Percentiles rank a stretch among this genome's conserved stretches.
phyloP scores from a whole-genome alignment of 2,888 invertebrate genomes.

The Leptinotarsa peninsularis region DNA sequence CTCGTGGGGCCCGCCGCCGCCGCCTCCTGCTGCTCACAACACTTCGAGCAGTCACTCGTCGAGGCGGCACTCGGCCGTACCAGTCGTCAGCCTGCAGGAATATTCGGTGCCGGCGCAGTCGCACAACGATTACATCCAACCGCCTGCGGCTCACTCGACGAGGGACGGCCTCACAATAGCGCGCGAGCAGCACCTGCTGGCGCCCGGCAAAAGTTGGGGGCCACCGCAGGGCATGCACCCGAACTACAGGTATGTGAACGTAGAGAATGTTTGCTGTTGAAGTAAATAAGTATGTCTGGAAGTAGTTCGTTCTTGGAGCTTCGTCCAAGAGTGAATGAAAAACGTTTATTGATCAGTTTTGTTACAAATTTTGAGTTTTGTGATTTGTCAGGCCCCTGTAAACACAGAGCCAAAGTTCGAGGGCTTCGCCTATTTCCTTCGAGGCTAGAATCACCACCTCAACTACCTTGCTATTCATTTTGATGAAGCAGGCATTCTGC shows the following conservation, averaged over 20 bases:
- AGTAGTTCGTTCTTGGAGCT: too few species aligned
- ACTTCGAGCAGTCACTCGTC: constrained; percentile 64
- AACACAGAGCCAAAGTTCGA: too few species aligned
- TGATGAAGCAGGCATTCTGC: too few species aligned
- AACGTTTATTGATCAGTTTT: too few species aligned
- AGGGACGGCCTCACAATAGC: constrained; percentile 64
- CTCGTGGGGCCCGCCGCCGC: constrained; percentile 69
- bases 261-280: background rate
- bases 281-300: too few species aligned
- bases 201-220: constrained; percentile 67
- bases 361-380: too few species aligned
- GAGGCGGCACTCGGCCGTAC: constrained; percentile 64
- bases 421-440: too few species aligned
- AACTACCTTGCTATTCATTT: too few species aligned
- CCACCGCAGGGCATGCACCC: constrained; percentile 67
- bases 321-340: too few species aligned
- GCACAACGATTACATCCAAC: constrained; percentile 72
- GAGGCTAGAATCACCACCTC: too few species aligned
- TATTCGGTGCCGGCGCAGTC: constrained; percentile 65
- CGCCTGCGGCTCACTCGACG: constrained; percentile 70
- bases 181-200: constrained; percentile 72
- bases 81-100: constrained; percentile 64
- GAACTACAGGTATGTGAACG: constrained; percentile 64
- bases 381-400: too few species aligned
- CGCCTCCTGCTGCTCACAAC: constrained; percentile 60